Evolutionary conservation across 2,113 vertebrate species (phyloP), one percentile per base, ranked within the genome.

Genomic region (Mormyrus lacerda): DNA sequence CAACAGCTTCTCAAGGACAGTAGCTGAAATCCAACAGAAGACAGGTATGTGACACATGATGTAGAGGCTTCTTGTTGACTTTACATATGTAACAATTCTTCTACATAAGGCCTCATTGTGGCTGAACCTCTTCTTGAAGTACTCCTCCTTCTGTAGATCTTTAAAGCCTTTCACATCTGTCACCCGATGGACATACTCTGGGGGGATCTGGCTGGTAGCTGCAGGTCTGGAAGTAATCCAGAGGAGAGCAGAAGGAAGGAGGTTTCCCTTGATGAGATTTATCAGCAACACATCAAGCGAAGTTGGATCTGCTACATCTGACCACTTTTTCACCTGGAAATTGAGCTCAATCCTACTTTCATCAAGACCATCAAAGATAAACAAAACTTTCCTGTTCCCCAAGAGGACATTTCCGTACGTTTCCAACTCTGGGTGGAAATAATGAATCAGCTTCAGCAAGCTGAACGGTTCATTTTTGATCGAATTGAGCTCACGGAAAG

Each of bases 41-140:
- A 90, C 89, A 24, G 92, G 92, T 48, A 92, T 91, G 27, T 90
- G 85, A 88, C 92, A 92, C 92, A 92, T 92, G 83, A 92, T 89
- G 42, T 89, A 87, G n/a, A 92, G 91, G 45, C 55, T 91, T 17
- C 85, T 89, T 58, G 83, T 86, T 87, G 65, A 55, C 88, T 69
- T 91, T 47, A 92, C 53, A 31, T 90, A 82, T 58, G 89, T 61
- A 47, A 91, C 83, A 24, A 92, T 88, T 45, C 76, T 91, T 11
- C 51, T 51, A 31, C 90, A n/a, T 58, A 91, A 42, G 48, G 4
- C 69, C 11, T 85, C 24, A 42, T 76, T 76, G 44, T 91, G 73
- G 1, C 76, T 47, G 69, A 89, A 89, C 79, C 89, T 91, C 58
- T 91, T 91, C 65, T 50, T 61, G 87, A 92, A 92, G 44, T 91